Evolutionary conservation across 2,797 vertebrate species (phyloP).

Genomic region (Gephyroberyx darwinii): DNA sequence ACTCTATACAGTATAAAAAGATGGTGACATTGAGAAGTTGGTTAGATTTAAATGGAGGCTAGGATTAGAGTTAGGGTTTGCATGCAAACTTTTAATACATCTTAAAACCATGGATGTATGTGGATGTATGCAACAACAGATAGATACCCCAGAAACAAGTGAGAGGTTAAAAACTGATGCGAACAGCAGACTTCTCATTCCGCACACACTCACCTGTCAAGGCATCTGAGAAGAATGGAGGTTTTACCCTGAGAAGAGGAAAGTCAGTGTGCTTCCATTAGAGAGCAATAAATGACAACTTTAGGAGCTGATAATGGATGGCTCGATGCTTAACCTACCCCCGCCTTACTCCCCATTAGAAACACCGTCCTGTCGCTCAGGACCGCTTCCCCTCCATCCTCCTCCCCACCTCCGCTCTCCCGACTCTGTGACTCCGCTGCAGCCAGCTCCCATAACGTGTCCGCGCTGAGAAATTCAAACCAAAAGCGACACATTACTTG

Average conservation of each 20-base stretch:
- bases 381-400: constrained; percentile 65
- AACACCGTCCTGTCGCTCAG: constrained; percentile 87
- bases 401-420: constrained; percentile 67
- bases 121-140: no score
- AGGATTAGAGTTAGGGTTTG: no score
- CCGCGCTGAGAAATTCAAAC: constrained; percentile 77
- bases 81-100: no score
- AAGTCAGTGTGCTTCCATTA: neutral
- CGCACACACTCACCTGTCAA: constrained; percentile 88
- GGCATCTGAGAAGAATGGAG: constrained; percentile 91
- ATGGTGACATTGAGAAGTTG: neutral
- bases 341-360: constrained; percentile 92
- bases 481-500: neutral
- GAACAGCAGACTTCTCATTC: no score
- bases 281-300: neutral
- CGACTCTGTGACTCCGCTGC: constrained; percentile 83
- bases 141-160: neutral
- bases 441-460: constrained; percentile 93
- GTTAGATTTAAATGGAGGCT: neutral
- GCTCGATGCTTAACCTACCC: constrained; percentile 75
- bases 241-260: constrained; percentile 89
- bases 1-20: neutral
- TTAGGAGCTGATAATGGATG: neutral
- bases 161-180: no score
- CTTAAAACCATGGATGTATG: no score